phyloP scores from a whole-genome alignment of 2,797 vertebrate species.

The Sebastes iracundus region DNA sequence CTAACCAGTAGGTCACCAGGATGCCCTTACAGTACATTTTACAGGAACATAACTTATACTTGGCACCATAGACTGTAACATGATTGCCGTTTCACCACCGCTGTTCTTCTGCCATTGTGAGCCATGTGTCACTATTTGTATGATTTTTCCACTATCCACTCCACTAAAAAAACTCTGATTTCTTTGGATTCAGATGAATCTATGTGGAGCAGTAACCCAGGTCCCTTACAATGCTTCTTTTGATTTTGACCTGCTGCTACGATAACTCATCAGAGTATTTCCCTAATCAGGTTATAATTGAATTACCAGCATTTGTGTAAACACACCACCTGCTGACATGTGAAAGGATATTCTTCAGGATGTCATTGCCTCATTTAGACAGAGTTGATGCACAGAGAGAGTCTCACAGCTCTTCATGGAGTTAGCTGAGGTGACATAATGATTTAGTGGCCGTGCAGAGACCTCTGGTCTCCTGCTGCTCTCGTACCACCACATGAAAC shows the following conservation, averaged over 20 bases:
- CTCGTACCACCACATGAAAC: slow-evolving; percentile 22
- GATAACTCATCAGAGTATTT: neutral
- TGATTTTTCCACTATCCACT: too few species aligned
- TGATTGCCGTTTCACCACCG: neutral
- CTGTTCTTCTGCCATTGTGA: neutral
- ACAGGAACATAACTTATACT: neutral
- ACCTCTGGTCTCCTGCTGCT: slow-evolving; percentile 32
- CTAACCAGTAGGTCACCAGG: too few species aligned
- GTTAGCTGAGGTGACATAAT: slow-evolving; percentile 34
- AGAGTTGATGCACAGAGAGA: neutral
- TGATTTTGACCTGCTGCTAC: neutral
- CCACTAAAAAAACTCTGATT: neutral
- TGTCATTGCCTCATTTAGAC: slow-evolving; percentile 7
- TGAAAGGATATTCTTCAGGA: slow-evolving; percentile 20
- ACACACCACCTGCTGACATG: slow-evolving; percentile 6
- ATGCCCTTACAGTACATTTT: neutral
- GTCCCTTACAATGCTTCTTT: neutral
- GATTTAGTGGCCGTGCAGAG: slow-evolving; percentile 44
- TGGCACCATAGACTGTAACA: neutral
- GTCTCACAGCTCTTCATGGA: neutral
- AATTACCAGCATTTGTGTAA: slow-evolving; percentile 1
- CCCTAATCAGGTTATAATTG: neutral
- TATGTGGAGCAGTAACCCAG: neutral
- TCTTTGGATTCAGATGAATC: neutral
- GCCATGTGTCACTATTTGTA: too few species aligned